Evolutionary conservation across 2,113 vertebrate genomes (phyloP).

Genomic region (Vidua macroura): DNA sequence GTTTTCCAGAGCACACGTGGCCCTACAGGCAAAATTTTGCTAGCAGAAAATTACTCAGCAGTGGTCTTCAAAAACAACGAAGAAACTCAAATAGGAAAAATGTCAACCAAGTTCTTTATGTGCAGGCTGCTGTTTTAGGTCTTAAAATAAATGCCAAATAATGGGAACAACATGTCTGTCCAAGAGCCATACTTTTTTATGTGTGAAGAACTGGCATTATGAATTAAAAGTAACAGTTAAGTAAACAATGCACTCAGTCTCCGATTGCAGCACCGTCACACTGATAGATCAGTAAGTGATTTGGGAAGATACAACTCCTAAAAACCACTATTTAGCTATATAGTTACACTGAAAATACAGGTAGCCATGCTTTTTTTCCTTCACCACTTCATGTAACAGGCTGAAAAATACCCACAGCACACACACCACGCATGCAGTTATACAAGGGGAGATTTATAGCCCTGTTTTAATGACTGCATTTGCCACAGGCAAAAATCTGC

Average conservation of each 20-base stretch:
- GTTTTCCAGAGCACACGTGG: neutral
- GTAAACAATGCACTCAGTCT: neutral
- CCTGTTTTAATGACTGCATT: neutral
- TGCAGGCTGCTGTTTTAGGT: neutral
- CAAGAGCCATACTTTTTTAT: neutral
- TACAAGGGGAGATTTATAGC: constrained; percentile 1
- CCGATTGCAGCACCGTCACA: neutral
- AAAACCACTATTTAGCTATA: neutral
- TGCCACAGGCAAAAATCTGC: constrained; percentile 43
- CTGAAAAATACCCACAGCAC: neutral
- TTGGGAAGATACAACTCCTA: neutral
- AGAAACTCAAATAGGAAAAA: neutral
- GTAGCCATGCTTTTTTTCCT: neutral
- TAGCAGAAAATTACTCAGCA: neutral
- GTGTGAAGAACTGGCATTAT: neutral
- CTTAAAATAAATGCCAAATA: neutral
- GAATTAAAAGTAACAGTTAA: neutral
- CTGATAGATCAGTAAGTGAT: neutral
- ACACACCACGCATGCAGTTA: neutral
- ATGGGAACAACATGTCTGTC: neutral
- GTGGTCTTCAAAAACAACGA: neutral
- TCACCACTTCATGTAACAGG: neutral
- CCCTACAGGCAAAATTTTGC: neutral
- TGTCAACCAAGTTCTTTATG: neutral
- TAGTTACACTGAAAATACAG: neutral